Evolutionary conservation across 2,113 vertebrate species (phyloP).

Genomic region (Turnix velox): DNA sequence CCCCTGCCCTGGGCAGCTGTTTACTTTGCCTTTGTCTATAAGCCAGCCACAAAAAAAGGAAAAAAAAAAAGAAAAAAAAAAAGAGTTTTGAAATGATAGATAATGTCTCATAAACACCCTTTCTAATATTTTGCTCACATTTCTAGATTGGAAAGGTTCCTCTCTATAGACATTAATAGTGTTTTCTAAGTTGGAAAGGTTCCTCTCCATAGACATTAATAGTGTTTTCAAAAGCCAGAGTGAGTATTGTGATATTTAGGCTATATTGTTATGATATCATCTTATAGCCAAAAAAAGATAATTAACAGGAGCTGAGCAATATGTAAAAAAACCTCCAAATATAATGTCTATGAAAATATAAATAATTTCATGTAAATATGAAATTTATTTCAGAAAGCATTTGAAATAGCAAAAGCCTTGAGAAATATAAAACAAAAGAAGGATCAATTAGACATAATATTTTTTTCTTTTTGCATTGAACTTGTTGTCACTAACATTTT

Average conservation of each 20-base stretch:
- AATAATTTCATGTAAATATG: no score
- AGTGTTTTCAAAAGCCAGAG: background rate
- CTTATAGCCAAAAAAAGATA: background rate
- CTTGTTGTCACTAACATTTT: background rate
- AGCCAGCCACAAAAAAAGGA: background rate
- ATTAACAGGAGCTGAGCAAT: background rate
- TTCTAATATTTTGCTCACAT: background rate
- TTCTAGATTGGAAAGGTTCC: background rate
- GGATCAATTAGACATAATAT: background rate
- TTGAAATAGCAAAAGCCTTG: background rate
- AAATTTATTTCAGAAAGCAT: background rate
- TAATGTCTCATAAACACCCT: background rate
- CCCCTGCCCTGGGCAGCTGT: background rate
- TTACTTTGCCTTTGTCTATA: background rate
- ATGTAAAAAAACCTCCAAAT: accelerated
- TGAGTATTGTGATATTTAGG: background rate
- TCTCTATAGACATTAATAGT: background rate
- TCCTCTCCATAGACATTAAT: background rate
- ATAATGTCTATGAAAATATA: no score
- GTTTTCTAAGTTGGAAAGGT: background rate
- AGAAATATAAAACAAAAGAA: background rate
- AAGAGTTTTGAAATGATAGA: background rate
- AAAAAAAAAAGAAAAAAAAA: background rate
- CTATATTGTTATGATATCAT: background rate
- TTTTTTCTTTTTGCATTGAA: background rate